phyloP scores from a whole-genome alignment of 2,113 vertebrate genomes.

The Addax nasomaculatus region DNA sequence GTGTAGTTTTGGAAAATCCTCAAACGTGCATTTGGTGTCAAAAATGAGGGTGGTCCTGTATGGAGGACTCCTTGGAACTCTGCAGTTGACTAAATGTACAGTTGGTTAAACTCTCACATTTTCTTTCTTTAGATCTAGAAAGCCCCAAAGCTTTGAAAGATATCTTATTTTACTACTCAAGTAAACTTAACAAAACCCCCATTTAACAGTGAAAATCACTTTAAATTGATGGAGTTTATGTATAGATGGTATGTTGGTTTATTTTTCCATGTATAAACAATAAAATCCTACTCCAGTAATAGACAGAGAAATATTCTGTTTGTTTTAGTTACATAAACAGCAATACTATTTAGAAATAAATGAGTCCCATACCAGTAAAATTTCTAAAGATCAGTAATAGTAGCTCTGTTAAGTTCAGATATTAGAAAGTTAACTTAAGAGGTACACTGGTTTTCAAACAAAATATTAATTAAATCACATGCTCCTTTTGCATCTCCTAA shows the following conservation, averaged over 20 bases:
- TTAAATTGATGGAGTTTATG: background rate
- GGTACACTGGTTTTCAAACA: background rate
- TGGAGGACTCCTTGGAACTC: background rate
- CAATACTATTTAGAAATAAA: background rate
- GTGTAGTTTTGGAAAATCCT: background rate
- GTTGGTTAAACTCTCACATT: background rate
- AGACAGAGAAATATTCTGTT: background rate
- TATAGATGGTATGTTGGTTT: background rate
- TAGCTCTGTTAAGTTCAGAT: background rate
- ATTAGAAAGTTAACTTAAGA: conserved; percentile 16
- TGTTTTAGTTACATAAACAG: background rate
- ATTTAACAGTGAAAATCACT: background rate
- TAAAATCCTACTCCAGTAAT: background rate
- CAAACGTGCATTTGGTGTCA: background rate
- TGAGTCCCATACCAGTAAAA: background rate
- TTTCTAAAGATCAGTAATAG: background rate
- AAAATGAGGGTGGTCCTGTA: background rate
- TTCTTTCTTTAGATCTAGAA: background rate
- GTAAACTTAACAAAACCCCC: background rate
- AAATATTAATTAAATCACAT: conserved; percentile 13
- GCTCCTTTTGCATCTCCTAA: background rate
- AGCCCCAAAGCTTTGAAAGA: background rate
- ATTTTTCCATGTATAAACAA: background rate
- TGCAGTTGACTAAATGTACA: background rate
- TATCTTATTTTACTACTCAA: background rate